These are phyloP conservation scores for Silurus asotus DNA, from an alignment of 2,113 vertebrate genomes.

Conservation along the genomic window DNA sequence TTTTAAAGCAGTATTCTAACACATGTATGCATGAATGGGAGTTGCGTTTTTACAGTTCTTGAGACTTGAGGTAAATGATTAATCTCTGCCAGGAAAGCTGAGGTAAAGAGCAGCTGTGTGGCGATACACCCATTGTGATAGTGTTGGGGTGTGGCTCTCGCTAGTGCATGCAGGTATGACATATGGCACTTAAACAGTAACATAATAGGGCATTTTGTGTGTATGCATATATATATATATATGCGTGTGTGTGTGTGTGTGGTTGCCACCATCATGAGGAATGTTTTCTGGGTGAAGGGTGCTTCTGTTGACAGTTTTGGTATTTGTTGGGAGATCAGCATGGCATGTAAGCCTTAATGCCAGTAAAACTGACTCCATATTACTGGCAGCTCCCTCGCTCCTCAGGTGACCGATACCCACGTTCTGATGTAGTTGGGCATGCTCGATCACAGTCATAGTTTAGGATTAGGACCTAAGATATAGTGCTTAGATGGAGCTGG, in stretches of 20 bases:
- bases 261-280: slow-evolving; percentile 49
- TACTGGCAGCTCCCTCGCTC: slow-evolving; percentile 43
- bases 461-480: background rate
- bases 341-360: slow-evolving; percentile 64
- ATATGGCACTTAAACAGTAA: slow-evolving; percentile 61
- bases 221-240: slow-evolving; percentile 37
- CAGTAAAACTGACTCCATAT: slow-evolving; percentile 41
- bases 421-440: slow-evolving; percentile 53
- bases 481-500: background rate
- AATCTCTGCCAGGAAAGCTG: slow-evolving; percentile 9
- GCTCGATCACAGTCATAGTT: background rate
- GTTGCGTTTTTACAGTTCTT: slow-evolving; percentile 60
- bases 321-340: slow-evolving; percentile 59
- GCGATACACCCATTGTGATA: slow-evolving; percentile 6
- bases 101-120: slow-evolving; percentile 9
- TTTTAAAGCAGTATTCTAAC: background rate
- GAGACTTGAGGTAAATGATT: slow-evolving; percentile 58
- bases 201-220: slow-evolving; percentile 60
- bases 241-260: slow-evolving; percentile 23
- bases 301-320: slow-evolving; percentile 71
- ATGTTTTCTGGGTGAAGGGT: slow-evolving; percentile 64
- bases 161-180: slow-evolving; percentile 72
- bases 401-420: slow-evolving; percentile 54
- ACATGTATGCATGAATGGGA: background rate
- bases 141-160: slow-evolving; percentile 48